Evolutionary conservation across 2,888 invertebrate genomes (phyloP).

Genomic region (Perdita meconis): DNA sequence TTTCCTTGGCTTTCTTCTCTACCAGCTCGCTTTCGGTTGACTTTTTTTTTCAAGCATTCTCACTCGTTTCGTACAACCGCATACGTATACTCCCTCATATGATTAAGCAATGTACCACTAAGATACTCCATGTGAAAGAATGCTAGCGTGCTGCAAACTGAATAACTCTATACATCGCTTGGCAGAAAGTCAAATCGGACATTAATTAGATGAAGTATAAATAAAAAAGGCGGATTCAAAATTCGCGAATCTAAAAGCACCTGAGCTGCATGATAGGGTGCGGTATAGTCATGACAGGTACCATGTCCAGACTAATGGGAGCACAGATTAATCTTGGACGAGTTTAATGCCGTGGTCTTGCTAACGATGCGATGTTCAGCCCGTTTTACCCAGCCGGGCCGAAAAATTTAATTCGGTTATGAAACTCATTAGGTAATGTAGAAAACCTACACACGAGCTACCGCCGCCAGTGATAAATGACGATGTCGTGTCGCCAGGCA

Average conservation of each 20-base stretch:
- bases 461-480: conserved; percentile 75
- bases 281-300: conserved; percentile 62
- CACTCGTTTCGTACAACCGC: too few species aligned
- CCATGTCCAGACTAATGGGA: conserved; percentile 70
- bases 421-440: conserved; percentile 79
- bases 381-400: conserved; percentile 60
- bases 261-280: conserved; percentile 19
- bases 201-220: too few species aligned
- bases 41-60: too few species aligned
- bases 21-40: background rate
- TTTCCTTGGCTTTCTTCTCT: background rate
- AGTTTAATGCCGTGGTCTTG: conserved; percentile 72
- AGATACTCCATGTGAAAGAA: background rate
- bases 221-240: background rate
- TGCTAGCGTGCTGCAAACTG: background rate
- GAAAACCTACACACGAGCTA: conserved; percentile 74
- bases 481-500: conserved; percentile 77
- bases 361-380: conserved; percentile 73
- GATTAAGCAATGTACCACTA: background rate
- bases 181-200: too few species aligned
- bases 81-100: background rate
- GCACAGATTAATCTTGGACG: conserved; percentile 77
- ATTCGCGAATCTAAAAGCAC: conserved; percentile 10
- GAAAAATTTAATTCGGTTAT: conserved; percentile 79
- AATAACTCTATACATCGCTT: background rate